Evolutionary conservation across 2,113 vertebrate species (phyloP).

Genomic region (Hydropotes inermis): DNA sequence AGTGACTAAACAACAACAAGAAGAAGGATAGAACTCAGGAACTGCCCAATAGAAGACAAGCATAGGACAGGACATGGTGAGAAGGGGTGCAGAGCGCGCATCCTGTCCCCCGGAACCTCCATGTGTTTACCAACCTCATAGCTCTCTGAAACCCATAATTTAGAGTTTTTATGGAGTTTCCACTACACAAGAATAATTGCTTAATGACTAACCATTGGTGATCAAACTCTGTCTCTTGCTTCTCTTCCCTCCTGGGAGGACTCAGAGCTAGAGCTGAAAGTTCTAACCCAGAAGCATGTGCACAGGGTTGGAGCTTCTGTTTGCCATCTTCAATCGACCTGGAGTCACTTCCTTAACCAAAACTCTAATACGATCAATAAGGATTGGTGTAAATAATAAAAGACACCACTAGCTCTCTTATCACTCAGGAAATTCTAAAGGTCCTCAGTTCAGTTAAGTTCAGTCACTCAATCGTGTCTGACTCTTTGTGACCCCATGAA

Average conservation of each 20-base stretch:
- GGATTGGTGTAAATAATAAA: background rate
- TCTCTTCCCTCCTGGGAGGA: background rate
- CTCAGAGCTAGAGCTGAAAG: background rate
- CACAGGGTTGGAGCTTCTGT: background rate
- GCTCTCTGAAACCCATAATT: background rate
- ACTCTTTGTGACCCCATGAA: background rate
- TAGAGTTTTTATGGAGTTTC: background rate
- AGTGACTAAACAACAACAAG: background rate
- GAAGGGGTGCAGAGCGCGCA: background rate
- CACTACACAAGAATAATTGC: background rate
- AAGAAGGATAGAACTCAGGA: background rate
- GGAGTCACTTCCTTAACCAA: background rate
- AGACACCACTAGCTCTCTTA: background rate
- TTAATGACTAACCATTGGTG: background rate
- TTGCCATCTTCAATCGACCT: background rate
- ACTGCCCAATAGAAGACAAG: background rate
- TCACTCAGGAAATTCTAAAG: background rate
- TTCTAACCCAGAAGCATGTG: background rate
- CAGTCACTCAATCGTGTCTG: fast-evolving
- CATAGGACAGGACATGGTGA: background rate
- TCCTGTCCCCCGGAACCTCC: background rate
- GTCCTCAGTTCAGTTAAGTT: background rate
- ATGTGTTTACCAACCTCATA: background rate
- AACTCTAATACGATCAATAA: background rate
- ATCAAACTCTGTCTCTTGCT: background rate